A percentile compares a stretch with the other conserved stretches of the same genome.
Evolutionary conservation across 2,113 vertebrate genomes (phyloP).

Genomic region (Corythornis madagascariensis): DNA sequence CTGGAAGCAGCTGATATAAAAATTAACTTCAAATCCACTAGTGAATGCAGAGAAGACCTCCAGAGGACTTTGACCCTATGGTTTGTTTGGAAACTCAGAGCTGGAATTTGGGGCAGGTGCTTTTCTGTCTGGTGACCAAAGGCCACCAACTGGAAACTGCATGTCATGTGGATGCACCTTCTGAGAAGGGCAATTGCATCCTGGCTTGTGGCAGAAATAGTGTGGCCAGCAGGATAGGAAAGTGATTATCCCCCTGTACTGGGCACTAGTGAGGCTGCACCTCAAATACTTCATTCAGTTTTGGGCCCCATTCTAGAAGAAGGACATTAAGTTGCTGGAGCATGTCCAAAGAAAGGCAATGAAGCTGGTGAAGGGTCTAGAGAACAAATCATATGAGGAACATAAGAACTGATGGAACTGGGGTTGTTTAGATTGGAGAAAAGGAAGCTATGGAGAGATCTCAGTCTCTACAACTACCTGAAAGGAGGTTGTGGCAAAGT

Average conservation of each 20-base stretch:
- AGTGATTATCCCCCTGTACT: neutral
- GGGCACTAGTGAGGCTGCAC: fast-evolving
- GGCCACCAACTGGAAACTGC: neutral
- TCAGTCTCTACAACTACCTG: fast-evolving
- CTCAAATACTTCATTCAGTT: fast-evolving
- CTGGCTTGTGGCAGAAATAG: neutral
- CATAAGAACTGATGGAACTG: neutral
- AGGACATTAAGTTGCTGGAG: neutral
- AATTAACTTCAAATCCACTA: conserved; percentile 44
- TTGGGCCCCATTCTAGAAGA: neutral
- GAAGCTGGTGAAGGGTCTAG: fast-evolving
- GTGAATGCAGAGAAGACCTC: neutral
- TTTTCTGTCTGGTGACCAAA: neutral
- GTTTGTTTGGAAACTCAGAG: neutral
- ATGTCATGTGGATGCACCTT: fast-evolving
- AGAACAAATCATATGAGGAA: neutral
- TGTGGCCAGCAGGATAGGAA: neutral
- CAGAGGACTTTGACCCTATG: neutral
- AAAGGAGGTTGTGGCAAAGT: neutral
- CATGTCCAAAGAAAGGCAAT: fast-evolving
- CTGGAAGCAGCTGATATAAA: conserved; percentile 9
- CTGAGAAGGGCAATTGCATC: neutral
- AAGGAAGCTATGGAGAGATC: neutral
- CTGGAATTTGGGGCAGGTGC: neutral
- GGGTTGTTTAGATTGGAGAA: neutral